Conservation (phyloP, 92 coral and sea anemone genomes). For the Pocillopora meandrina region DNA sequence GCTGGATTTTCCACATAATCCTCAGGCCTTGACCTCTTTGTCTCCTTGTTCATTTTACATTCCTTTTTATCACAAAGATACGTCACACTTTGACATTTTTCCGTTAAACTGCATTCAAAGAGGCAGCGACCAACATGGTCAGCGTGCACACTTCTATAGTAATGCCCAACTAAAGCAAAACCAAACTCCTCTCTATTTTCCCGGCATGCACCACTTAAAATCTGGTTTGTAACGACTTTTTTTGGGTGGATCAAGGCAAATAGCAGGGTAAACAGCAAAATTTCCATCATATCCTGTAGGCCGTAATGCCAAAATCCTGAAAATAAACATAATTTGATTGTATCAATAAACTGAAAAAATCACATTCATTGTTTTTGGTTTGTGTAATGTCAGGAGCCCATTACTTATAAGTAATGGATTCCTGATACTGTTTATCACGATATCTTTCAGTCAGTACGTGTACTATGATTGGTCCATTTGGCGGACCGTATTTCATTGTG, state of each 20-base stretch:
- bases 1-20: slow-evolving; percentile 27
- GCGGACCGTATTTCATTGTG: too few relatives aligned
- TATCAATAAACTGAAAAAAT: too few relatives aligned
- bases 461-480: too few relatives aligned
- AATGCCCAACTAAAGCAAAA: slow-evolving; percentile 33
- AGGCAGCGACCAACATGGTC: slow-evolving; percentile 30
- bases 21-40: slow-evolving; percentile 20
- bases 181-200: slow-evolving; percentile 18
- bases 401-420: too few relatives aligned
- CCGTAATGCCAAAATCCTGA: too few relatives aligned
- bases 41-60: slow-evolving; percentile 23
- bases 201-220: slow-evolving; percentile 8
- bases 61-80: slow-evolving; percentile 14
- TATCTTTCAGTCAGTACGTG: too few relatives aligned
- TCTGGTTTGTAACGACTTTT: not conserved
- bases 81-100: slow-evolving; percentile 43
- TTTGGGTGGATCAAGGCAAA: not conserved
- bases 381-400: too few relatives aligned
- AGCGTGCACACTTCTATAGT: slow-evolving; percentile 4
- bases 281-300: not conserved
- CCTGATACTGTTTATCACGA: too few relatives aligned
- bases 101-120: slow-evolving; percentile 8
- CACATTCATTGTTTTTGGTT: too few relatives aligned
- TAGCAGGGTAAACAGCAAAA: not conserved
- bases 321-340: too few relatives aligned